Percentiles rank a stretch among this genome's conserved stretches.
phyloP scores from a whole-genome alignment of 2,113 vertebrate species.

The Cavia porcellus region DNA sequence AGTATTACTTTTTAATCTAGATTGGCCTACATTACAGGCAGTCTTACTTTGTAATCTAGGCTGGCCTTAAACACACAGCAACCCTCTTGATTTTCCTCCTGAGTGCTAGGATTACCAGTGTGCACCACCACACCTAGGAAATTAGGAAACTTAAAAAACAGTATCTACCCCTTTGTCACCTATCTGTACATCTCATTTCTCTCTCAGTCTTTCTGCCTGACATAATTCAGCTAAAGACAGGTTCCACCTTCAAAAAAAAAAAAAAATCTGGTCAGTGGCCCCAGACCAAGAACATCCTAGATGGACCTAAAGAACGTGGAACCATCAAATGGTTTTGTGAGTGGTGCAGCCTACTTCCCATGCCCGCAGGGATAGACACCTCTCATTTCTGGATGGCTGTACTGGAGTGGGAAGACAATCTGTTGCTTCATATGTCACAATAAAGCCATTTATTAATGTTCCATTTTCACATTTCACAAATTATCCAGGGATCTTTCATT shows the following conservation, averaged over 20 bases:
- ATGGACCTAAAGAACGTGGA: constrained; percentile 26
- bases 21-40: not conserved
- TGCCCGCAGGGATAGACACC: not conserved
- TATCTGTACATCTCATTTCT: constrained; percentile 16
- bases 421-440: not conserved
- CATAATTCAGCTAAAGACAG: not conserved
- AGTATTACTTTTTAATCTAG: not conserved
- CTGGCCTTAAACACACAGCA: not conserved
- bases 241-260: constrained; percentile 10
- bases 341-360: not conserved
- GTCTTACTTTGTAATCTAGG: not conserved
- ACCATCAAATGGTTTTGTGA: not conserved
- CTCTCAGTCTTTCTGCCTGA: constrained; percentile 19
- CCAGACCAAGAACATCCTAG: not conserved
- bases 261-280: not conserved
- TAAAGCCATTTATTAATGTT: not conserved
- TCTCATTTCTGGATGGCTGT: not conserved
- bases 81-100: not conserved
- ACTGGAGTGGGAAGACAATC: not conserved
- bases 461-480: not conserved
- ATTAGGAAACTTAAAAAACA: not conserved
- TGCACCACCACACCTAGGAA: not conserved
- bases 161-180: not conserved
- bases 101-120: not conserved
- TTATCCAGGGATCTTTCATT: not conserved